These are phyloP conservation scores for Spea multiplicata DNA, from an alignment of 2,113 vertebrate species.

Conservation along the genomic window DNA sequence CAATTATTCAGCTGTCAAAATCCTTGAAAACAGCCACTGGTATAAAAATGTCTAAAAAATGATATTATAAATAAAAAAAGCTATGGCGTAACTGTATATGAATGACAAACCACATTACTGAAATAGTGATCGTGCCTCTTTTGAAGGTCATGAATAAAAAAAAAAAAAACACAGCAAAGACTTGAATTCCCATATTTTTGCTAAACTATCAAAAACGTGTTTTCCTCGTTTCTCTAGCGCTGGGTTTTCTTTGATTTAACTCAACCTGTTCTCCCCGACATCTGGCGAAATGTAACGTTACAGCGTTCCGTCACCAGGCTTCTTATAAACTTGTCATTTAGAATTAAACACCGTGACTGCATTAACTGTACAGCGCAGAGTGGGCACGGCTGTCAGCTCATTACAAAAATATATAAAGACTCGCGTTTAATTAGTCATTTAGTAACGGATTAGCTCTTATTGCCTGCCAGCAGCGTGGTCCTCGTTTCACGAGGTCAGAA, in stretches of 20 bases:
- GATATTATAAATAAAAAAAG: no score
- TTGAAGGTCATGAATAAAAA: no score
- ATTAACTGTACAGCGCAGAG: slow-evolving; percentile 65
- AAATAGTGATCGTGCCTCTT: no score
- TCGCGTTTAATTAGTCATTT: slow-evolving; percentile 83
- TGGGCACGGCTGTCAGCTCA: slow-evolving; percentile 76
- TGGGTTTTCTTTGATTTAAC: slow-evolving; percentile 48
- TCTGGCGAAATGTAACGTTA: slow-evolving; percentile 52
- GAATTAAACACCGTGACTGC: slow-evolving; percentile 72
- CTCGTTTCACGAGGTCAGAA: slow-evolving; percentile 60
- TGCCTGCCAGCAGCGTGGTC: slow-evolving; percentile 66
- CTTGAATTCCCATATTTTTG: no score
- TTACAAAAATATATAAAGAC: slow-evolving; percentile 80
- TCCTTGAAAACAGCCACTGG: no score
- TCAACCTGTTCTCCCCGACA: slow-evolving; percentile 57
- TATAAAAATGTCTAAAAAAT: no score
- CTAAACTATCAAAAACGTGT: no score
- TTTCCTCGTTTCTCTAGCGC: background rate
- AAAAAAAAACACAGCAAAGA: no score
- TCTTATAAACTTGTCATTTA: slow-evolving; percentile 73
- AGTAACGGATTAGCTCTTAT: slow-evolving; percentile 69
- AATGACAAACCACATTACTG: no score
- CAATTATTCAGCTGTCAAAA: no score
- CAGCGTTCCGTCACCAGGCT: slow-evolving; percentile 66
- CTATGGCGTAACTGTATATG: no score